Conservation (phyloP, 2,113 vertebrate genomes). For the Orientallactaga bullata region DNA sequence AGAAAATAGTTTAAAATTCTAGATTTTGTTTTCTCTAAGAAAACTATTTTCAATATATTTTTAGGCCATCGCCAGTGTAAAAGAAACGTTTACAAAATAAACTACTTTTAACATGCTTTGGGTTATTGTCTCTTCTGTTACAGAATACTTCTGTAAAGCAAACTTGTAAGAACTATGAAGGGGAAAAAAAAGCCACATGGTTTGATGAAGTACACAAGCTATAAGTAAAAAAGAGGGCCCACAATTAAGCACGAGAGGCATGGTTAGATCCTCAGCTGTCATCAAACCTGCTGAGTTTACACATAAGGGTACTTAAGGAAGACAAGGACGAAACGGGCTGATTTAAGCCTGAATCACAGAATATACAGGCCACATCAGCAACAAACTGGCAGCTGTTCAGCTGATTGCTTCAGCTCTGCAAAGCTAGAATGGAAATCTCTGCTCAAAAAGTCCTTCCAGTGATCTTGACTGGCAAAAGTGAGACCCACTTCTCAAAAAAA, state of each 20-base stretch:
- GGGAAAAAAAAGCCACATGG: neutral
- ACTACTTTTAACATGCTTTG: slow-evolving; percentile 51
- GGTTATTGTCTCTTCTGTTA: slow-evolving; percentile 8
- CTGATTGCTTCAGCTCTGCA: neutral
- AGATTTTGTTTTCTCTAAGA: slow-evolving; percentile 20
- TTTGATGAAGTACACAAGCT: neutral
- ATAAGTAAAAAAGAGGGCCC: neutral
- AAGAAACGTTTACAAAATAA: slow-evolving; percentile 70
- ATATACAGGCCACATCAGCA: neutral
- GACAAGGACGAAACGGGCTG: neutral
- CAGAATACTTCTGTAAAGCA: slow-evolving; percentile 1
- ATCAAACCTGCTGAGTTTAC: neutral
- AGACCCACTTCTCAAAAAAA: slow-evolving; percentile 26
- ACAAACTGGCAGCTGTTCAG: neutral
- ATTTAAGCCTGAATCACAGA: neutral
- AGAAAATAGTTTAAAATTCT: slow-evolving; percentile 47
- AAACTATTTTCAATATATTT: slow-evolving; percentile 65
- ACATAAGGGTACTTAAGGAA: neutral
- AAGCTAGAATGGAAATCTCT: neutral
- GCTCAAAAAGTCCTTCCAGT: neutral
- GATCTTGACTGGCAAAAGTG: neutral
- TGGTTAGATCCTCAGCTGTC: neutral
- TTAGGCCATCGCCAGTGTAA: slow-evolving; percentile 57
- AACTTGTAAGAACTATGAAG: neutral
- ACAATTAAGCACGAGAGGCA: neutral